A percentile compares a stretch with the other conserved stretches of the same genome.
Evolutionary conservation across 2,888 invertebrate genomes (phyloP).

Genomic region (Caenorhabditis afra): DNA sequence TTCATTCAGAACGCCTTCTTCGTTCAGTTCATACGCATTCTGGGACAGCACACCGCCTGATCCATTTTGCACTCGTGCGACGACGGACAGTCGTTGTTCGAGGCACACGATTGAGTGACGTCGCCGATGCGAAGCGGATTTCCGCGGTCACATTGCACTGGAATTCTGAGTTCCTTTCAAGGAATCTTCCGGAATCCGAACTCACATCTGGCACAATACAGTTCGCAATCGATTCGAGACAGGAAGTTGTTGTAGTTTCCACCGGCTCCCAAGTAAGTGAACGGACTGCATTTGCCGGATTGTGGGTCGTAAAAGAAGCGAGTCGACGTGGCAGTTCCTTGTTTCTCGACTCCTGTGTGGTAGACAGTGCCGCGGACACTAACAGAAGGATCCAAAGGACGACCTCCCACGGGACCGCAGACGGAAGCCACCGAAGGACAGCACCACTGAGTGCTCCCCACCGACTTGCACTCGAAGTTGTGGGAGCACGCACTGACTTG

Average conservation of each 20-base stretch:
- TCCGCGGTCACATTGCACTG: conserved; percentile 74
- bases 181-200: not conserved
- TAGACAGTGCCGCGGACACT: conserved; percentile 65
- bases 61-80: conserved; percentile 75
- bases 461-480: conserved; percentile 72
- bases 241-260: conserved; percentile 77
- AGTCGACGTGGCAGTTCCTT: conserved; percentile 71
- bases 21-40: conserved; percentile 65
- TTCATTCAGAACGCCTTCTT: too few species aligned
- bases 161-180: conserved; percentile 12
- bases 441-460: conserved; percentile 73
- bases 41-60: conserved; percentile 75
- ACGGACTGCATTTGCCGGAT: conserved; percentile 69
- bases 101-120: conserved; percentile 70
- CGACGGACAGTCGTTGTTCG: conserved; percentile 72
- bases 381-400: conserved; percentile 69
- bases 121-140: conserved; percentile 73
- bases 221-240: conserved; percentile 72
- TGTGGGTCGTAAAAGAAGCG: conserved; percentile 71
- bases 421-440: conserved; percentile 72
- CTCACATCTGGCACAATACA: conserved; percentile 69
- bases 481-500: conserved; percentile 65
- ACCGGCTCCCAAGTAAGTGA: conserved; percentile 72
- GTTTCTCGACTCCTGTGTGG: conserved; percentile 71
- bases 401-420: conserved; percentile 72